Evolutionary conservation across 2,888 invertebrate species (phyloP).

Genomic region (Nephrotoma guestfalica): DNA sequence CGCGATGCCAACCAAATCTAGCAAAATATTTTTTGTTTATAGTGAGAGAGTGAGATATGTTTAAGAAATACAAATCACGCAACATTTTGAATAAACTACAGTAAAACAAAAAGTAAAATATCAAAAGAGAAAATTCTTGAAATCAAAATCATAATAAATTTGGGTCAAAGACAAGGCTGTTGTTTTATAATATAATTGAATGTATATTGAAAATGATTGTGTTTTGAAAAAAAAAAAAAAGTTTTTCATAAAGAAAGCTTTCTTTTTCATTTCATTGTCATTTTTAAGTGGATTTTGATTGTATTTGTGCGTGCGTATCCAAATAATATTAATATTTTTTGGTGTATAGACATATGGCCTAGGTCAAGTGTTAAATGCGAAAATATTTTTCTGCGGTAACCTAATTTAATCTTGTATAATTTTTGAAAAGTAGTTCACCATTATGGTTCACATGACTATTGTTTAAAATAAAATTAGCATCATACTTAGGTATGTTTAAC

Average conservation of each 20-base stretch:
- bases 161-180: slow-evolving; percentile 6
- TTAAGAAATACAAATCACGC: not conserved
- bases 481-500: not conserved
- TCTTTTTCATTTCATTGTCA: not conserved
- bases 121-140: not conserved
- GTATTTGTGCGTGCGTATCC: not conserved
- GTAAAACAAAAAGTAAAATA: not conserved
- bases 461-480: not conserved
- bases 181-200: not conserved
- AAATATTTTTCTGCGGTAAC: not conserved
- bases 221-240: not conserved
- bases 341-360: not conserved
- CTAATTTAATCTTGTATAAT: not conserved
- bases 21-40: not conserved
- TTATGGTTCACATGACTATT: not conserved
- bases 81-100: not conserved
- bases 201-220: not conserved
- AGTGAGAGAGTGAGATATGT: not conserved
- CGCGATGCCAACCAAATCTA: not conserved
- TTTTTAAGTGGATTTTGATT: not conserved
- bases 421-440: not conserved
- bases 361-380: not conserved
- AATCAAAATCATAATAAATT: not conserved
- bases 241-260: not conserved
- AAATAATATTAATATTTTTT: not conserved